These are phyloP conservation scores for Thamnaconus septentrionalis DNA, from an alignment of 2,113 vertebrate genomes.

Conservation along the genomic window DNA sequence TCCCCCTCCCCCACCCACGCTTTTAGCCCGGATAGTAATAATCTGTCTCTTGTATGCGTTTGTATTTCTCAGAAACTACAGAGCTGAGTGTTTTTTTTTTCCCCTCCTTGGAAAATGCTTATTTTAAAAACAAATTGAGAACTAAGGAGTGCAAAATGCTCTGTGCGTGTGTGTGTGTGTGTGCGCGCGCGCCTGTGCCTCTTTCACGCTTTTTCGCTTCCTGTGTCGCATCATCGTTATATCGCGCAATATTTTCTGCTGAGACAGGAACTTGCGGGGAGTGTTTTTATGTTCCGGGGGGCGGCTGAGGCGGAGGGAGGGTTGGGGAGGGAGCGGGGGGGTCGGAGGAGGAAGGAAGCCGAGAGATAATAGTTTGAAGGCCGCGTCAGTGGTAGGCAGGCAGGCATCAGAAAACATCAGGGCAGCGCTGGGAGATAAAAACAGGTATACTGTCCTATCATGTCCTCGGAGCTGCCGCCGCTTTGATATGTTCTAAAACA, in stretches of 20 bases:
- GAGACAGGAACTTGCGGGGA: constrained; percentile 61
- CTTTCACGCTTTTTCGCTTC: constrained; percentile 20
- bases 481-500: constrained; percentile 76
- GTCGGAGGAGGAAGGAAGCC: constrained; percentile 43
- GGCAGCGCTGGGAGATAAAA: constrained; percentile 73
- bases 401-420: constrained; percentile 74
- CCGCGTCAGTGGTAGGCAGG: constrained; percentile 66
- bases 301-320: constrained; percentile 22
- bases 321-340: constrained; percentile 16
- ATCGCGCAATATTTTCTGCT: constrained; percentile 68
- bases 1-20: constrained; percentile 3
- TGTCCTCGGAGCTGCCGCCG: constrained; percentile 65
- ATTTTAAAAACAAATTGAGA: constrained; percentile 39
- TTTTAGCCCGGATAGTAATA: constrained; percentile 23
- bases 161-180: not conserved
- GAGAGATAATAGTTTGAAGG: constrained; percentile 68
- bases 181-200: constrained; percentile 14
- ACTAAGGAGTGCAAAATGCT: constrained; percentile 14
- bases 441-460: constrained; percentile 73
- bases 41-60: constrained; percentile 14
- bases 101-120: constrained; percentile 29
- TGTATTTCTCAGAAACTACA: not conserved
- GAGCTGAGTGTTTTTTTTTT: constrained; percentile 4
- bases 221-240: constrained; percentile 63
- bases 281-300: constrained; percentile 61